Evolutionary conservation across 2,113 vertebrate genomes (phyloP).

Genomic region (Platysteira castanea): DNA sequence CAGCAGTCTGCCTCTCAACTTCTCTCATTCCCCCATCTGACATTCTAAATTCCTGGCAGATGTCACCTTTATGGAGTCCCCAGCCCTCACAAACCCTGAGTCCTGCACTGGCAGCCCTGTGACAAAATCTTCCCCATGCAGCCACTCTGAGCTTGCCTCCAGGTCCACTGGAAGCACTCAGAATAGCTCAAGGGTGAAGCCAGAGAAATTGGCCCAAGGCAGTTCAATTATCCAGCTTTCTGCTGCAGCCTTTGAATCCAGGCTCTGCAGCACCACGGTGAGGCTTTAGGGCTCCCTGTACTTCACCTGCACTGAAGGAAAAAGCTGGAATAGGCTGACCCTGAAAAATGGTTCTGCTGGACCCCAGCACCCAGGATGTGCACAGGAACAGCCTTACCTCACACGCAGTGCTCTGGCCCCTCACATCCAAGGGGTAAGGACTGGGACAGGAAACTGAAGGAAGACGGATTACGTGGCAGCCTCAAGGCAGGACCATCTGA

Average conservation of each 20-base stretch:
- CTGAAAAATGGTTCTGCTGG: neutral
- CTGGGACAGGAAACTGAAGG: neutral
- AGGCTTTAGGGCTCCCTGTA: neutral
- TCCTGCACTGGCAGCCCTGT: neutral
- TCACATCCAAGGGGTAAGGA: neutral
- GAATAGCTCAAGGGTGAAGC: neutral
- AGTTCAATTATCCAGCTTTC: neutral
- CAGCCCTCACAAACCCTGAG: neutral
- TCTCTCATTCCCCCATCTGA: neutral
- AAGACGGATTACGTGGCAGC: fast-evolving
- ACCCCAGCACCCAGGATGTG: neutral
- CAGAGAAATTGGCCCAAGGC: neutral
- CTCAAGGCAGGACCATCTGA: neutral
- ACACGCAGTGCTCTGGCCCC: neutral
- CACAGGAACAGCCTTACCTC: neutral
- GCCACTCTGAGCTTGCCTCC: neutral
- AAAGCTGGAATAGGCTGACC: neutral
- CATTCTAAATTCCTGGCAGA: neutral
- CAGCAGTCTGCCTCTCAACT: neutral
- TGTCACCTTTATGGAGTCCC: neutral
- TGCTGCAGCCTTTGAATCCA: neutral
- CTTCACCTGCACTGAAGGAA: neutral
- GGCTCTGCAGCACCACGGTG: neutral
- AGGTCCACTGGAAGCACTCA: neutral
- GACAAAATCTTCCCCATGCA: neutral